Percentiles rank a stretch among this genome's conserved stretches.
These are phyloP conservation scores for Perizoma flavofasciatum DNA, from an alignment of 2,888 invertebrate genomes.

Conservation along the genomic window DNA sequence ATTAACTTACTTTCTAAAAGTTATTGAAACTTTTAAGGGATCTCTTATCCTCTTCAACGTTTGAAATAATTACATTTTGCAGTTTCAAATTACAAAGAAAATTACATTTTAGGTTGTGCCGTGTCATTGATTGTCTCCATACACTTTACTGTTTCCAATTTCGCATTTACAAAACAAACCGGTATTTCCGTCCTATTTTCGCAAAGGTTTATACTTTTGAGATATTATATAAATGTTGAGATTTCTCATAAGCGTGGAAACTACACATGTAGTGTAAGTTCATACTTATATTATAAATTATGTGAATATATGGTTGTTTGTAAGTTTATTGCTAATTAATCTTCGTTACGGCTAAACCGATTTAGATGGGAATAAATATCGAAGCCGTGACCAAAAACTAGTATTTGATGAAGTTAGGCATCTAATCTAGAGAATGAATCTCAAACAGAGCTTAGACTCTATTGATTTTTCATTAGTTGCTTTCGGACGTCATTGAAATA, in stretches of 20 bases:
- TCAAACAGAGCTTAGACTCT: slow-evolving; percentile 15
- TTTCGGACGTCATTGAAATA: slow-evolving; percentile 38
- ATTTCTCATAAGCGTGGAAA: no score
- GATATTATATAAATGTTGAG: no score
- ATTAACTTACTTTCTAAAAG: background rate
- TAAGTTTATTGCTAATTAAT: no score
- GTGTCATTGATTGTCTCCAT: background rate
- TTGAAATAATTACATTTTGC: background rate
- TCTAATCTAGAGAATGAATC: background rate
- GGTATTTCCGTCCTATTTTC: slow-evolving; percentile 18
- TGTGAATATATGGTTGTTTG: no score
- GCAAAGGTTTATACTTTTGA: background rate
- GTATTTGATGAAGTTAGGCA: background rate
- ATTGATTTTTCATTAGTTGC: slow-evolving; percentile 44
- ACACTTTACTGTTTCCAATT: slow-evolving; percentile 3
- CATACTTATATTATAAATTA: no score
- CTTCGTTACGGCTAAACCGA: no score
- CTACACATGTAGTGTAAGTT: no score
- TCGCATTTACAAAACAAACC: slow-evolving; percentile 8
- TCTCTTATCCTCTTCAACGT: background rate
- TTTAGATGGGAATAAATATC: no score
- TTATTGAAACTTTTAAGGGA: background rate
- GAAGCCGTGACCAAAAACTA: no score
- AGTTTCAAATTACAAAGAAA: slow-evolving; percentile 4
- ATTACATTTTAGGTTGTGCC: background rate